Percentiles rank a stretch among this genome's conserved stretches.
Conservation (phyloP, 2,113 vertebrate genomes). For the Podarcis cretensis region DNA sequence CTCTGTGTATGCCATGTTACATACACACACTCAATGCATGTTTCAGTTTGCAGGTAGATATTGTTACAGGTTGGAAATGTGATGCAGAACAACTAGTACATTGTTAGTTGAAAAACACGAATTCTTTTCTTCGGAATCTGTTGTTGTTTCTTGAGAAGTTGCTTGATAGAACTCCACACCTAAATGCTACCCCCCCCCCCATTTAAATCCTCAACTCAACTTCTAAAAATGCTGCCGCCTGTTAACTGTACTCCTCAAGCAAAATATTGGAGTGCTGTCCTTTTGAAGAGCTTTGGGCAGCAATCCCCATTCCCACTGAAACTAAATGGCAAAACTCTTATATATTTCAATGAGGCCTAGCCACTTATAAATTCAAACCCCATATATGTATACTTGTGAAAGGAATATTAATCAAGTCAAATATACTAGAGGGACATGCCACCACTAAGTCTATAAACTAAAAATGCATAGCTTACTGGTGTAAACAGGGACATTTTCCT, state of each 20-base stretch:
- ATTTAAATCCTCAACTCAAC: too few relatives aligned
- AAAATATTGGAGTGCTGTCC: not conserved
- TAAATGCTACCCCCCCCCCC: not conserved
- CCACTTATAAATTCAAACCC: not conserved
- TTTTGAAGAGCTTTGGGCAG: not conserved
- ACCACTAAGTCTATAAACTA: not conserved
- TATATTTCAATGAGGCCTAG: not conserved
- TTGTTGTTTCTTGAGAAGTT: not conserved
- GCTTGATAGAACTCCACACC: not conserved
- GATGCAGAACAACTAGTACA: not conserved
- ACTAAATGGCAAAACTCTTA: not conserved
- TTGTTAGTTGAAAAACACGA: not conserved
- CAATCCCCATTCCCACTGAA: not conserved
- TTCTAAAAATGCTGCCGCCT: not conserved
- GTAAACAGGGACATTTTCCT: not conserved
- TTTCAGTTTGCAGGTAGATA: not conserved
- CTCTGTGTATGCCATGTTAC: too few relatives aligned
- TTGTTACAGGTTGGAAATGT: not conserved
- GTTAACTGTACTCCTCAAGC: not conserved
- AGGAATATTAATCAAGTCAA: not conserved
- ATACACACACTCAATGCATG: too few relatives aligned
- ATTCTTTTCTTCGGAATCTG: not conserved
- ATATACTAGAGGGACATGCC: slow-evolving; percentile 11
- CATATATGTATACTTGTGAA: not conserved
- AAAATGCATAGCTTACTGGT: not conserved